Percentiles rank a stretch among this genome's conserved stretches.
Conservation (phyloP, 30 jellyfish, hydroid and myxozoan genomes). For the Mastigias papua region DNA sequence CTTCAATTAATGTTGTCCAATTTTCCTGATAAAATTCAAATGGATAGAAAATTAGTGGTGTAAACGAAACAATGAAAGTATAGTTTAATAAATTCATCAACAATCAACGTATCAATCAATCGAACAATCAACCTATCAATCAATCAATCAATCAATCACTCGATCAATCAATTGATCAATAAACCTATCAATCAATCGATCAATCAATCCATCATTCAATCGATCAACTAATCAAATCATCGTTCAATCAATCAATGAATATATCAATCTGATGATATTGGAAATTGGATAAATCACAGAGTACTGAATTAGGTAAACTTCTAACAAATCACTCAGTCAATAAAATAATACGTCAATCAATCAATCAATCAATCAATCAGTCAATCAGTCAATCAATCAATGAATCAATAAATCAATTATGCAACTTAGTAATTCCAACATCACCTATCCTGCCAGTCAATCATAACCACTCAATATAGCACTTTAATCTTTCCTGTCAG, state of each 20-base stretch:
- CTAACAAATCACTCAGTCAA: background rate
- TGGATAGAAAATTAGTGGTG: background rate
- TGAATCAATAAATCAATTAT: too few species aligned
- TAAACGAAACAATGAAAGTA: background rate
- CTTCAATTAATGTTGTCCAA: constrained; percentile 82
- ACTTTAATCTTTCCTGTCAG: background rate
- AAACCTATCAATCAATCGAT: too few species aligned
- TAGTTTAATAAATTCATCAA: background rate
- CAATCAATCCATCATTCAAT: too few species aligned
- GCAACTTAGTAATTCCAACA: too few species aligned
- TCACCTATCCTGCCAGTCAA: too few species aligned
- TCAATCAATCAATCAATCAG: too few species aligned
- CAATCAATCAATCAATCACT: too few species aligned
- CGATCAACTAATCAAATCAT: too few species aligned
- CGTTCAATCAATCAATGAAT: background rate
- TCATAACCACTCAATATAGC: too few species aligned
- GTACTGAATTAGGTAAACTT: background rate
- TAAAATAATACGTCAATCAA: background rate
- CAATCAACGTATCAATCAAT: background rate
- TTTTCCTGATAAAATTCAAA: constrained; percentile 65
- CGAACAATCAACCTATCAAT: too few species aligned
- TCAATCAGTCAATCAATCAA: too few species aligned
- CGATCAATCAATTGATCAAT: too few species aligned
- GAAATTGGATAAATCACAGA: background rate
- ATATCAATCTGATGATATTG: background rate